Evolutionary conservation across 2,797 vertebrate genomes (phyloP).

Genomic region (Myiotriccus ornatus): DNA sequence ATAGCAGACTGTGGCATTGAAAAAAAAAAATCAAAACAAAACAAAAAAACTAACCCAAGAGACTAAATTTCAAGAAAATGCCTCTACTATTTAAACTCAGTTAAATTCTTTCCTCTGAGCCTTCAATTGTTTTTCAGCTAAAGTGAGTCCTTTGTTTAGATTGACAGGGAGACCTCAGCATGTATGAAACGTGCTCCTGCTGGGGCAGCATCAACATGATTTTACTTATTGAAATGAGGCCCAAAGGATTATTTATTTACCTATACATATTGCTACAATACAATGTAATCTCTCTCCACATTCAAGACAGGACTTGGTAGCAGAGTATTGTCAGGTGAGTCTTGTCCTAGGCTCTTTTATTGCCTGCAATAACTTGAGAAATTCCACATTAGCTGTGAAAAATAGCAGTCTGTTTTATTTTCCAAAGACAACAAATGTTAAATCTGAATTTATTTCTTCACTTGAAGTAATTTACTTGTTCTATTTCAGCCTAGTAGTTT

Average conservation of each 20-base stretch:
- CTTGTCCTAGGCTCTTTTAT: background rate
- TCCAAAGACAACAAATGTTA: background rate
- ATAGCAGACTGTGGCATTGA: background rate
- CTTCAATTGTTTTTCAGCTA: background rate
- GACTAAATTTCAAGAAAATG: background rate
- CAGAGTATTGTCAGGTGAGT: background rate
- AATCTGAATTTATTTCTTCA: background rate
- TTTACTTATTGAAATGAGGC: background rate
- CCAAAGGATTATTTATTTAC: background rate
- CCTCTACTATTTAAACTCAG: background rate
- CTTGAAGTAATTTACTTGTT: background rate
- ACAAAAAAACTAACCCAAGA: rapidly evolving
- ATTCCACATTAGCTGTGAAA: background rate
- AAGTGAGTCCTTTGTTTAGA: background rate
- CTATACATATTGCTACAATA: background rate
- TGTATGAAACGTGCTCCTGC: background rate
- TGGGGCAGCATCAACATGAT: background rate
- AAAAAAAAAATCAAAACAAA: background rate
- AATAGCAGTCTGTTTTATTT: background rate
- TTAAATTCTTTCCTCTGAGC: background rate
- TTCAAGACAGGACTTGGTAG: background rate
- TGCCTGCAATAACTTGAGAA: background rate
- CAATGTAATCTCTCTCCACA: background rate
- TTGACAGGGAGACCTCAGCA: background rate
- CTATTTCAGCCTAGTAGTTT: background rate